Evolutionary conservation across 2,888 invertebrate species (phyloP).

Genomic region (Diarsia mendica): DNA sequence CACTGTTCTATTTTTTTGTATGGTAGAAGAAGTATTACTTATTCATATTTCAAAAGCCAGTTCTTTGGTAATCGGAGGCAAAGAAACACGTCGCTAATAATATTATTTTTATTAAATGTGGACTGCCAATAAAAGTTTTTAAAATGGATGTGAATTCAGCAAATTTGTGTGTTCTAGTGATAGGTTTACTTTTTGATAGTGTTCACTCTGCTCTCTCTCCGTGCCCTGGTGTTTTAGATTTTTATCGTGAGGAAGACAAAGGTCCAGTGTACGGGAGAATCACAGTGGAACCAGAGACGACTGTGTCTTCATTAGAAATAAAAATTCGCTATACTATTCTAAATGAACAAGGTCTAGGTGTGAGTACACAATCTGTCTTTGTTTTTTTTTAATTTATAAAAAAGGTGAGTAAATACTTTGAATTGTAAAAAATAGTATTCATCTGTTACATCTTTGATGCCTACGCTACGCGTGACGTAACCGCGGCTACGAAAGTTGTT

Average conservation of each 20-base stretch:
- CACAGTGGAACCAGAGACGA: slow-evolving; percentile 3
- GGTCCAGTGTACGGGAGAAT: neutral
- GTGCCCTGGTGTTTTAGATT: slow-evolving; percentile 4
- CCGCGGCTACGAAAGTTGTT: neutral
- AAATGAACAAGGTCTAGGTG: neutral
- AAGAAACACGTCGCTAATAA: neutral
- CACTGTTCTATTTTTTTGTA: neutral
- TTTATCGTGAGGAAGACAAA: neutral
- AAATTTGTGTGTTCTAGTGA: neutral
- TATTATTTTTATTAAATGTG: neutral
- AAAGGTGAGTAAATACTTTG: too few species aligned
- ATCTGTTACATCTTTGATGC: neutral
- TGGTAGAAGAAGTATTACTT: neutral
- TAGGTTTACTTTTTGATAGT: neutral
- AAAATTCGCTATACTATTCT: slow-evolving; percentile 2
- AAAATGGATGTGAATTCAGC: slow-evolving; percentile 8
- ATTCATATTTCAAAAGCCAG: slow-evolving; percentile 4
- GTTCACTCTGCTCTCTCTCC: neutral
- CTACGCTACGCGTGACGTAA: neutral
- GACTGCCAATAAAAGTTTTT: too few species aligned
- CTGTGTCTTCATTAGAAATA: neutral
- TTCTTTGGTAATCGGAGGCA: neutral
- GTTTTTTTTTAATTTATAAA: too few species aligned
- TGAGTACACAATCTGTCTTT: slow-evolving; percentile 1
- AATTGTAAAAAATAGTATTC: neutral